Conservation (phyloP, 2,797 vertebrate species). For the Lepus townsendii region DNA sequence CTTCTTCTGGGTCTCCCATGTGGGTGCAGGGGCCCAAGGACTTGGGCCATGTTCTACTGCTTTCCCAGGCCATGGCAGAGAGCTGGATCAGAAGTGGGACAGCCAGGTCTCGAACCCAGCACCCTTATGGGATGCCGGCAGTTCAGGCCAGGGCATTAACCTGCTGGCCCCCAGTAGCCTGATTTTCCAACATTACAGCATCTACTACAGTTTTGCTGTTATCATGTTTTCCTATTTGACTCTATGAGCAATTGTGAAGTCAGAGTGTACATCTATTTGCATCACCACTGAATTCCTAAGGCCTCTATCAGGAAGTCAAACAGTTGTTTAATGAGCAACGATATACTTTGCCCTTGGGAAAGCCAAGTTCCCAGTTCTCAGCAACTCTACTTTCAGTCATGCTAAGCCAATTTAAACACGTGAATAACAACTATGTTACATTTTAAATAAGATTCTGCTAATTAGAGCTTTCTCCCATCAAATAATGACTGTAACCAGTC, state of each 20-base stretch:
- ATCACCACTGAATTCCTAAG: neutral
- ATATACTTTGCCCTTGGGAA: neutral
- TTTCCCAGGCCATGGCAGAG: too few relatives aligned
- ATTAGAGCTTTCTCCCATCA: neutral
- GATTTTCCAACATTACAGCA: neutral
- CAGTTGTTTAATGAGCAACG: constrained; percentile 22
- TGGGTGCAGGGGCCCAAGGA: too few relatives aligned
- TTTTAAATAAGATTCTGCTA: constrained; percentile 49
- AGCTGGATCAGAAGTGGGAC: too few relatives aligned
- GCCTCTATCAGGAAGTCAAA: neutral
- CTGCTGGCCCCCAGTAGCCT: too few relatives aligned
- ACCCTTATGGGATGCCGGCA: too few relatives aligned
- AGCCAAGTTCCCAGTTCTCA: neutral
- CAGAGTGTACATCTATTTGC: neutral
- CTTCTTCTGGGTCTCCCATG: too few relatives aligned
- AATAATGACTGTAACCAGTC: neutral
- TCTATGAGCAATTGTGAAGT: neutral
- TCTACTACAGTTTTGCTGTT: neutral
- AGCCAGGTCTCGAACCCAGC: too few relatives aligned
- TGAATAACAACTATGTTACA: neutral
- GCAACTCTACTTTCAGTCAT: neutral
- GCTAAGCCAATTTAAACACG: neutral
- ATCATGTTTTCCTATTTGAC: neutral
- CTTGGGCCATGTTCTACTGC: too few relatives aligned
- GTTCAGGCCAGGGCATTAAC: too few relatives aligned